A percentile compares a stretch with the other conserved stretches of the same genome.
These are phyloP conservation scores for Rhizoglyphus robini DNA, from an alignment of 1,140 invertebrate species.

Conservation along the genomic window DNA sequence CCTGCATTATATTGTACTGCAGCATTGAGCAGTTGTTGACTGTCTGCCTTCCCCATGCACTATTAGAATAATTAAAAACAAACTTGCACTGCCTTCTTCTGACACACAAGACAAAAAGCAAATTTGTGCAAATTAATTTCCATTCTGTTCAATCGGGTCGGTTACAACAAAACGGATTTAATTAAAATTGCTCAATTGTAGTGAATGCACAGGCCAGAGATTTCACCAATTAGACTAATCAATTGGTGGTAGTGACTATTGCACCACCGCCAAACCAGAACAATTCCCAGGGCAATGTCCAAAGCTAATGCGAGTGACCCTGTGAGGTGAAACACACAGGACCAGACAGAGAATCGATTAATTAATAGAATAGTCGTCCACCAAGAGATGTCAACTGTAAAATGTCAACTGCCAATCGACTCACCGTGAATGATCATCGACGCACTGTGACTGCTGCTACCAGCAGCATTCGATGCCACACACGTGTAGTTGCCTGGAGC, in stretches of 20 bases:
- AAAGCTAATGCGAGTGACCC: not conserved
- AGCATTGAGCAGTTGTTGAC: not conserved
- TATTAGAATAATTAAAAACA: not conserved
- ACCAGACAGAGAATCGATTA: too few relatives aligned
- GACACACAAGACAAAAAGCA: too few relatives aligned
- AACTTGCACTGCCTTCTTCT: too few relatives aligned
- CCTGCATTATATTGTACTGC: not conserved
- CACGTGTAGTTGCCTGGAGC: constrained; percentile 48
- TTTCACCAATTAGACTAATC: not conserved
- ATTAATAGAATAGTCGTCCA: too few relatives aligned
- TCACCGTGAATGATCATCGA: constrained; percentile 49
- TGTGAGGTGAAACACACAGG: too few relatives aligned
- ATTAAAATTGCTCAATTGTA: not conserved
- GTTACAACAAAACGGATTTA: not conserved
- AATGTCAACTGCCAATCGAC: not conserved
- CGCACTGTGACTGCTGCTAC: constrained; percentile 44
- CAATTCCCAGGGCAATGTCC: too few relatives aligned
- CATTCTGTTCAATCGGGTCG: not conserved
- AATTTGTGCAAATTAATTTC: not conserved
- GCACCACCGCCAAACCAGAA: not conserved
- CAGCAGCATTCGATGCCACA: constrained; percentile 50
- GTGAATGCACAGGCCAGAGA: not conserved
- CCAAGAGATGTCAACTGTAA: not conserved
- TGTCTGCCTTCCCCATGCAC: not conserved
- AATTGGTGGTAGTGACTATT: not conserved